Evolutionary conservation across 64 coral and sea anemone genomes (phyloP).

Genomic region (Stichodactyla mertensii): DNA sequence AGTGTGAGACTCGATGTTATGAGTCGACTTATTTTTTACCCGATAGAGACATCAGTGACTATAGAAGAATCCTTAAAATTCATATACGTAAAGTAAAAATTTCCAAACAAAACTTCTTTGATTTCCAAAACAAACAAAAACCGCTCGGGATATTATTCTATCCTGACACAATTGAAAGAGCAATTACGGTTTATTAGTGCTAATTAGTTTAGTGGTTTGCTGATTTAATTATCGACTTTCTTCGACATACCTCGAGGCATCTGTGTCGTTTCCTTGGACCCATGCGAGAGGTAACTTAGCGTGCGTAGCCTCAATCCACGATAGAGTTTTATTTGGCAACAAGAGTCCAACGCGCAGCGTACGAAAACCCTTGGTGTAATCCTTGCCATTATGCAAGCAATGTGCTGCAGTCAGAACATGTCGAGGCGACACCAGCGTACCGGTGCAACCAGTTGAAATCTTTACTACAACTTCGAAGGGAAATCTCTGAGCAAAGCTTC

Average conservation of each 20-base stretch:
- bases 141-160: not conserved
- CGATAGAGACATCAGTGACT: not conserved
- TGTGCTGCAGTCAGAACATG: constrained; percentile 91
- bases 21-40: too few species aligned
- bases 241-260: constrained; percentile 36
- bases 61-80: too few species aligned
- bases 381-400: constrained; percentile 74
- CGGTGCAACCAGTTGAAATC: constrained; percentile 89
- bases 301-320: constrained; percentile 43
- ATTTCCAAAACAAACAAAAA: not conserved
- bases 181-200: not conserved
- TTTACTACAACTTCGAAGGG: constrained; percentile 70
- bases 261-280: constrained; percentile 58
- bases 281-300: constrained; percentile 64
- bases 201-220: not conserved
- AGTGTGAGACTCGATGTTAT: not conserved
- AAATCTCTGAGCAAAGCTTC: constrained; percentile 38
- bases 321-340: constrained; percentile 36
- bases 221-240: not conserved
- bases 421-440: constrained; percentile 58
- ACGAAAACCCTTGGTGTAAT: constrained; percentile 72
- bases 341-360: constrained; percentile 67
- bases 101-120: not conserved
- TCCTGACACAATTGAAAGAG: not conserved
- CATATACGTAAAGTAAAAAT: too few species aligned